Percentiles rank a stretch among this genome's conserved stretches.
These are phyloP conservation scores for Melanotaenia pygmaea DNA, from an alignment of 2,797 vertebrate genomes.

Conservation along the genomic window DNA sequence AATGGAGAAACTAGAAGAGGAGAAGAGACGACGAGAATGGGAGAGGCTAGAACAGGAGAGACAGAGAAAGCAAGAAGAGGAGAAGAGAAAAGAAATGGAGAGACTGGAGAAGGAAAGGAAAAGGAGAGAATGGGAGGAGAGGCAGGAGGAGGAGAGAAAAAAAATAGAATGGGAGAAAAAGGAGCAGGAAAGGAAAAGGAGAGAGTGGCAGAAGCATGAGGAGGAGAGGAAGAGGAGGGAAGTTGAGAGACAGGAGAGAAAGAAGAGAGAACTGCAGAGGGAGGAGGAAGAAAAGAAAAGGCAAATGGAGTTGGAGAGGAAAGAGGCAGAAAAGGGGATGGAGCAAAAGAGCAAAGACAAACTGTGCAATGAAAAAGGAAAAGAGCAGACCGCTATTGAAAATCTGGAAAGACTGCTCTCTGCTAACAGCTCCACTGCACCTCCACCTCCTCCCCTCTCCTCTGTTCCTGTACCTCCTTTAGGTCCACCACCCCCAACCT, in stretches of 20 bases:
- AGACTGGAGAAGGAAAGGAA: conserved; percentile 70
- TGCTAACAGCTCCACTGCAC: conserved; percentile 34
- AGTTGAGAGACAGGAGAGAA: conserved; percentile 59
- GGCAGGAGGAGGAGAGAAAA: conserved; percentile 54
- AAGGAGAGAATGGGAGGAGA: conserved; percentile 56
- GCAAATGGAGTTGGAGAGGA: conserved; percentile 51
- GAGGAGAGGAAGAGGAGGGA: conserved; percentile 56
- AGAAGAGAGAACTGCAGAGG: conserved; percentile 58
- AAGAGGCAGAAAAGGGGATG: conserved; percentile 42
- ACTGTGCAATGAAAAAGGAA: conserved; percentile 46
- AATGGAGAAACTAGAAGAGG: conserved; percentile 52
- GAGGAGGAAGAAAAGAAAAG: conserved; percentile 64
- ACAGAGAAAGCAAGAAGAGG: conserved; percentile 59
- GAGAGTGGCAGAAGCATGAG: conserved; percentile 61
- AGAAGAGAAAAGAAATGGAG: conserved; percentile 50
- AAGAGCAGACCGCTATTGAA: conserved; percentile 76
- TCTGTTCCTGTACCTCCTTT: conserved; percentile 47
- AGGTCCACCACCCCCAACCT: conserved; percentile 32
- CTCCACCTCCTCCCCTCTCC: conserved; percentile 74
- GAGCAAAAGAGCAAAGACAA: conserved; percentile 50
- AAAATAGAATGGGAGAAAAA: conserved; percentile 41
- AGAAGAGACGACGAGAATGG: conserved; percentile 61
- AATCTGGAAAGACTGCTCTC: conserved; percentile 80
- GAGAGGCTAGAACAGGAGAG: conserved; percentile 68
- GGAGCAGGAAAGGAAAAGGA: conserved; percentile 65